These are phyloP conservation scores for Hemichromis elongatus DNA, from an alignment of 2,113 vertebrate species.

Conservation along the genomic window DNA sequence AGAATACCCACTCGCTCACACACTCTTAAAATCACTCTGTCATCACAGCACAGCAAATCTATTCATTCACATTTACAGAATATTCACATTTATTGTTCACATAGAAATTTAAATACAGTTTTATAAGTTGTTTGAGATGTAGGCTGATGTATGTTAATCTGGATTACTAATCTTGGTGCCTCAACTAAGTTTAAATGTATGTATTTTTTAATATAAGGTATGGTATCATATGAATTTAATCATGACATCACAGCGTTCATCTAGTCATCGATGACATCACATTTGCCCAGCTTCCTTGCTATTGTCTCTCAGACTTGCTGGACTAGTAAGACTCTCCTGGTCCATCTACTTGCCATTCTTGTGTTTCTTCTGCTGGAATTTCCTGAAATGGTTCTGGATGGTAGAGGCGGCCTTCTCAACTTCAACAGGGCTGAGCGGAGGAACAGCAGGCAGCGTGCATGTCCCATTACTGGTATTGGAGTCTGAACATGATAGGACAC, in stretches of 20 bases:
- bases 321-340: not conserved
- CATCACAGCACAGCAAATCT: not conserved
- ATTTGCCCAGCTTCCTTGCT: not conserved
- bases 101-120: not conserved
- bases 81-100: not conserved
- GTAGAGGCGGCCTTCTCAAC: slow-evolving; percentile 75
- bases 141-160: not conserved
- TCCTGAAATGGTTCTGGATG: slow-evolving; percentile 82
- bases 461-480: slow-evolving; percentile 56
- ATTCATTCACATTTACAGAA: not conserved
- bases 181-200: not conserved
- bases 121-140: not conserved
- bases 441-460: not conserved
- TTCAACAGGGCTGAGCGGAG: slow-evolving; percentile 51
- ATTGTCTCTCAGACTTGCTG: not conserved
- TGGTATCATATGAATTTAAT: not conserved
- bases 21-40: not conserved
- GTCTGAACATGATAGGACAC: slow-evolving; percentile 54
- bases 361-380: slow-evolving; percentile 82
- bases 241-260: not conserved
- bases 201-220: not conserved
- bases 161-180: not conserved
- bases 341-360: slow-evolving; percentile 63
- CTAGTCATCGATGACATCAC: not conserved
- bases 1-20: not conserved